Evolutionary conservation across 2,888 invertebrate species (phyloP), one percentile per base, ranked within the genome.

Genomic region (Schizaphis graminum): DNA sequence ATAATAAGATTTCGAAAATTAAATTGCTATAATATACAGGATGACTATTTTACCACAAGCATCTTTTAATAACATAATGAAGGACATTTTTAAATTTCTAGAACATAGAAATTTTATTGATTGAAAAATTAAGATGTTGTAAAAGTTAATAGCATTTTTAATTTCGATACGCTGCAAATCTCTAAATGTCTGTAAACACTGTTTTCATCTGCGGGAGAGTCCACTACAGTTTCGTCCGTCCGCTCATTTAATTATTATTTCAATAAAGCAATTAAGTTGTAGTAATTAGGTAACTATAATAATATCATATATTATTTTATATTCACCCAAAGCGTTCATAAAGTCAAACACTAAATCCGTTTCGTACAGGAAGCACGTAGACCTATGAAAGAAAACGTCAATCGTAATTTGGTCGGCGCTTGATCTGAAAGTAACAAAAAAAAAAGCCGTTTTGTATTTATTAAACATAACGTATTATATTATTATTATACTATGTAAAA

Each of bases 301-400:
- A 44, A 44, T 57, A 57, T 89, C 16, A 56, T 88, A 56, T 88
- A 56, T 57, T 24, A 35, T 41, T 61, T 35, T 10, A 10, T 90
- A 90, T n/a, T 28, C 24, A 96, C 96, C 96, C 95, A 96, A 95
- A 56, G 96, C 95, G 95, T 96, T 96, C 92, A 96, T 95, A 96
- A 96, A 96, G 92, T 96, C 96, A 94, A 96, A 96, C n/a, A 96
- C 96, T 94, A 96, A 95, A 95, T 96, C 96, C 11, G 96, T 96
- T 95, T 96, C 95, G 95, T 96, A 96, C 5, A 96, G 96, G 95
- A 96, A 96, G 94, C 96, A 95, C 86, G 96, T 96, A 92, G 96
- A 95, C 89, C 95, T 96, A 61, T 96, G 96, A 95, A 95, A 96
- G 95, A 96, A 96, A 28, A 96, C 95, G 95, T 96, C 96, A 94